Conservation (phyloP, 2,888 invertebrate species). For the Torymus texanus region DNA sequence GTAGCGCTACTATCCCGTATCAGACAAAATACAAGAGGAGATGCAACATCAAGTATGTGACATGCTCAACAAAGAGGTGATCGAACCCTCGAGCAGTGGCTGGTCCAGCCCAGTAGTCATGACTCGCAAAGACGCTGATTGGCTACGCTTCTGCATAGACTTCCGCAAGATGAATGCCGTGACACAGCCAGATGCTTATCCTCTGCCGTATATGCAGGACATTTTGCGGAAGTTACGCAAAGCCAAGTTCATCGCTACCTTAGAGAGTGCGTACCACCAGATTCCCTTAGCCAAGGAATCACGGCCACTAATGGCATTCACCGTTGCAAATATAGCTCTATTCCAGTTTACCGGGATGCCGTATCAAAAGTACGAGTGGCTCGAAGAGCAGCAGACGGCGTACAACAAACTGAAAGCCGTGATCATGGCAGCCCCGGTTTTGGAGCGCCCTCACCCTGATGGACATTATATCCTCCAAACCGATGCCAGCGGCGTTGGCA, state of each 20-base stretch:
- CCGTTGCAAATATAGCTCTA: too few species aligned
- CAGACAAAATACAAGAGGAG: background rate
- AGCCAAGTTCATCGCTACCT: constrained; percentile 58
- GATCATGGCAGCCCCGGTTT: background rate
- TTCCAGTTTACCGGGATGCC: too few species aligned
- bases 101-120: constrained; percentile 36
- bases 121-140: constrained; percentile 2
- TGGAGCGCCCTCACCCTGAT: background rate
- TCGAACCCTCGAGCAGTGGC: constrained; percentile 17
- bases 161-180: constrained; percentile 37
- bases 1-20: constrained; percentile 30
- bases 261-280: constrained; percentile 65
- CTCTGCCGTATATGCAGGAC: constrained; percentile 25
- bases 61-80: constrained; percentile 1
- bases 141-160: constrained; percentile 39
- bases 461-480: background rate
- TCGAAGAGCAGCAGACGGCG: background rate
- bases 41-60: constrained; percentile 21
- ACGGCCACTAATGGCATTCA: too few species aligned
- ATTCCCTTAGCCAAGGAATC: too few species aligned
- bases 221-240: constrained; percentile 18
- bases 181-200: constrained; percentile 38
- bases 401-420: background rate
- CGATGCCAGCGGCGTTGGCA: background rate
- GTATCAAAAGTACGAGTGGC: background rate